Evolutionary conservation across 2,797 vertebrate genomes (phyloP), one percentile per base, ranked within the genome.

Genomic region (Ptychobarbus kaznakovi): DNA sequence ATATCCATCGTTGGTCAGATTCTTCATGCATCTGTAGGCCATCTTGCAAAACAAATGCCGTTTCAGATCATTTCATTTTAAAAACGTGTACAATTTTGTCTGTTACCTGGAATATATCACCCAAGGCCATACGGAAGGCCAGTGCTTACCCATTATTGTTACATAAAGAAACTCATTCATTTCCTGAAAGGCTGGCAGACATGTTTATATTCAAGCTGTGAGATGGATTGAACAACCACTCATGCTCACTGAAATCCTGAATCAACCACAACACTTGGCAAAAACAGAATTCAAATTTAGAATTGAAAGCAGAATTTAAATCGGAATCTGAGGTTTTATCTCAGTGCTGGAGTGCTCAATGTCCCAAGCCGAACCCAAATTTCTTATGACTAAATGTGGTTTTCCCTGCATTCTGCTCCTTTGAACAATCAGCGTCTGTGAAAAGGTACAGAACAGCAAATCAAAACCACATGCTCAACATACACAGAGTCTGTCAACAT

Each of bases 401-500:
- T 78, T 35, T 42, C 49, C n/a, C 4, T 84, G 56, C 10, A 44
- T 66, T 69, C 35, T 70, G 74, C 49, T 78, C 74, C n/a, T 78
- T 84, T 78, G 63, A 84, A 78, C 82, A 78, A 78, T 78, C 74
- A 78, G 74, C 25, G 4, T 68, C 49, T 69, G 63, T 58, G 49
- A 70, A 38, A 77, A 78, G 74, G 38, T 84, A 84, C 74, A 84
- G 82, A 84, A 42, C 65, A 13, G 78, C 10, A 84, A 84, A 84
- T 84, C 63, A 66, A 22, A 78, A 77, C 49, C 82, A 84, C 82
- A 84, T 84, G 74, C 56, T 38, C n/a, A 22, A 56, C 35, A 77
- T 68, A 77, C 46, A 77, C 61, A 69, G 35, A 53, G 63, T 76
- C 32, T 68, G n/a, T 68, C 42, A 20, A 13, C 72, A 35, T 69